phyloP scores from a whole-genome alignment of 2,888 invertebrate genomes.

The Xanthia icteritia region DNA sequence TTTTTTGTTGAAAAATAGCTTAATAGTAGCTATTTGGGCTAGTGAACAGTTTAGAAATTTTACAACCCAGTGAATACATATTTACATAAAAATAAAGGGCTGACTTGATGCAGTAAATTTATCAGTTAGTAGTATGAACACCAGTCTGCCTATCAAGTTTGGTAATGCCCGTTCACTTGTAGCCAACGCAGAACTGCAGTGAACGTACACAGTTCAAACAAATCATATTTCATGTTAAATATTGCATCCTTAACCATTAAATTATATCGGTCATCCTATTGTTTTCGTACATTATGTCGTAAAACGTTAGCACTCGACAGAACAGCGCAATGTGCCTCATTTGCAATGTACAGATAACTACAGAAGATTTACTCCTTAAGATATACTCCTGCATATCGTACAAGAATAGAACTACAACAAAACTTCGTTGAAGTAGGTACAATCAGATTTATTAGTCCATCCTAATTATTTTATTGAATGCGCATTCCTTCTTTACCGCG shows the following conservation, averaged over 20 bases:
- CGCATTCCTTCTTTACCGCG: background rate
- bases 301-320: constrained; percentile 27
- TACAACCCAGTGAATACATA: background rate
- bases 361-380: background rate
- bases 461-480: background rate
- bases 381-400: too few relatives aligned
- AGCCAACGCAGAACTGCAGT: background rate
- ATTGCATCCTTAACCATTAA: background rate
- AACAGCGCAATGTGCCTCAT: background rate
- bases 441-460: background rate
- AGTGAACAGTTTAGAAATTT: too few relatives aligned
- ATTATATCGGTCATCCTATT: constrained; percentile 9
- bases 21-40: too few relatives aligned
- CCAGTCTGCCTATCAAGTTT: background rate
- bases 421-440: background rate
- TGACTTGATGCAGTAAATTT: background rate
- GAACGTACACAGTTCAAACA: background rate
- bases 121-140: background rate
- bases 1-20: background rate
- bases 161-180: background rate
- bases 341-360: background rate
- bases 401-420: background rate
- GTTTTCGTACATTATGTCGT: constrained; percentile 8
- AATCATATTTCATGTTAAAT: constrained; percentile 1
- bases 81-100: background rate